Conservation (phyloP, 2,888 invertebrate genomes). For the Eugnorisma glareosa region DNA sequence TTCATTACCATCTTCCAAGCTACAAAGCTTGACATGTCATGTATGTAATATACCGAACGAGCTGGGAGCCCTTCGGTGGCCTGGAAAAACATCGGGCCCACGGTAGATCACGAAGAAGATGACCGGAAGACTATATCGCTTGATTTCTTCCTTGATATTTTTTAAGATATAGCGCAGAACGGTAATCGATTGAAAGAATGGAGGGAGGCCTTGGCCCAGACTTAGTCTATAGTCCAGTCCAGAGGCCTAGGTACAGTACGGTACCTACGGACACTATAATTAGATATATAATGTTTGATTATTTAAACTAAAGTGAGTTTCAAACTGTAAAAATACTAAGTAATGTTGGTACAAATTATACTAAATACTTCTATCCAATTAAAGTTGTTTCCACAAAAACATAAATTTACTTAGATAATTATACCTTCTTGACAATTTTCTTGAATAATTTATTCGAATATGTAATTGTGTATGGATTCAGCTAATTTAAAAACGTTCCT, state of each 20-base stretch:
- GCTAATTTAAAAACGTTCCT: not conserved
- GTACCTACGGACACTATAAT: not conserved
- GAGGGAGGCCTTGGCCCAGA: not conserved
- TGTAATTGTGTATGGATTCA: not conserved
- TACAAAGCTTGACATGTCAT: not conserved
- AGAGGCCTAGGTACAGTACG: too few species aligned
- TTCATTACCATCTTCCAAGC: not conserved
- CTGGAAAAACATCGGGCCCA: not conserved
- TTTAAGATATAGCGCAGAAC: not conserved
- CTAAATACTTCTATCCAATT: not conserved
- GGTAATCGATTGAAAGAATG: too few species aligned
- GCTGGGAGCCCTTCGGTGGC: not conserved
- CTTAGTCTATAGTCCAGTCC: too few species aligned
- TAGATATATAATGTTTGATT: not conserved
- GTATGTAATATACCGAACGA: not conserved
- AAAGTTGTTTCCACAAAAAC: not conserved
- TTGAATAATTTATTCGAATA: not conserved
- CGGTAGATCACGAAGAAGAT: not conserved
- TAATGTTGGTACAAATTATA: not conserved
- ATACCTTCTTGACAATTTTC: constrained; percentile 7
- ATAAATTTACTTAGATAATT: not conserved
- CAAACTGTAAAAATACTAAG: not conserved
- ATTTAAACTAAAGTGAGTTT: not conserved
- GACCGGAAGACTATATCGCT: not conserved
- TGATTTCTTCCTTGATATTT: constrained; percentile 1